These are phyloP conservation scores for Saccopteryx bilineata DNA, from an alignment of 2,113 vertebrate species.

Conservation along the genomic window DNA sequence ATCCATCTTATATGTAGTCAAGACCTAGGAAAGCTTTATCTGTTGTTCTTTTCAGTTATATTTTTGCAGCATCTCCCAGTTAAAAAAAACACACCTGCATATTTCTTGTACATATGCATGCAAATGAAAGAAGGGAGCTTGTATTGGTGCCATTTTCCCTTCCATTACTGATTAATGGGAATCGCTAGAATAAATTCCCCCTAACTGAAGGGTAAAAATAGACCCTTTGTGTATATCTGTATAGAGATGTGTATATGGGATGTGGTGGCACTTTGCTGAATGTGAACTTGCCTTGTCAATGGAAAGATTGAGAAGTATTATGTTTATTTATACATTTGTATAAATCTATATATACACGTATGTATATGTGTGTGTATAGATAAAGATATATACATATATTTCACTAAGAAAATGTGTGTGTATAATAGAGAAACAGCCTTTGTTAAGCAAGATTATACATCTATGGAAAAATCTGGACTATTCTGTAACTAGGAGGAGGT, in stretches of 20 bases:
- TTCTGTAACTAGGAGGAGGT: conserved; percentile 63
- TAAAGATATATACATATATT: conserved; percentile 86
- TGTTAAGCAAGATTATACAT: conserved; percentile 83
- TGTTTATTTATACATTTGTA: conserved; percentile 87
- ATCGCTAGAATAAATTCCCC: conserved; percentile 84
- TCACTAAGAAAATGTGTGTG: conserved; percentile 70
- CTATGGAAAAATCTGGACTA: conserved; percentile 73
- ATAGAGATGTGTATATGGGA: conserved; percentile 88
- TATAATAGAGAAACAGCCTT: conserved; percentile 85
- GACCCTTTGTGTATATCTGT: conserved; percentile 88
- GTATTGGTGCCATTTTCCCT: conserved; percentile 87
- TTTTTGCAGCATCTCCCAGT: conserved; percentile 72
- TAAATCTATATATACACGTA: conserved; percentile 85
- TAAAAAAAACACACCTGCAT: conserved; percentile 15
- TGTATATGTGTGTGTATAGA: conserved; percentile 87
- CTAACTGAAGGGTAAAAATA: conserved; percentile 81
- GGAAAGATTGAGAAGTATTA: conserved; percentile 86
- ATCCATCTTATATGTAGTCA: conserved; percentile 73
- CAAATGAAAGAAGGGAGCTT: conserved; percentile 83
- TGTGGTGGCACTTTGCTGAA: conserved; percentile 88
- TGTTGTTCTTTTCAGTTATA: conserved; percentile 68
- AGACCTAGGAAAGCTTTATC: conserved; percentile 71
- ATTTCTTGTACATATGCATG: conserved; percentile 86
- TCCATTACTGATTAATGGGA: conserved; percentile 82
- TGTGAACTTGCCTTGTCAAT: conserved; percentile 87